Evolutionary conservation across 2,797 vertebrate genomes (phyloP), one percentile per base, ranked within the genome.

Genomic region (Amphiprion clarkii): DNA sequence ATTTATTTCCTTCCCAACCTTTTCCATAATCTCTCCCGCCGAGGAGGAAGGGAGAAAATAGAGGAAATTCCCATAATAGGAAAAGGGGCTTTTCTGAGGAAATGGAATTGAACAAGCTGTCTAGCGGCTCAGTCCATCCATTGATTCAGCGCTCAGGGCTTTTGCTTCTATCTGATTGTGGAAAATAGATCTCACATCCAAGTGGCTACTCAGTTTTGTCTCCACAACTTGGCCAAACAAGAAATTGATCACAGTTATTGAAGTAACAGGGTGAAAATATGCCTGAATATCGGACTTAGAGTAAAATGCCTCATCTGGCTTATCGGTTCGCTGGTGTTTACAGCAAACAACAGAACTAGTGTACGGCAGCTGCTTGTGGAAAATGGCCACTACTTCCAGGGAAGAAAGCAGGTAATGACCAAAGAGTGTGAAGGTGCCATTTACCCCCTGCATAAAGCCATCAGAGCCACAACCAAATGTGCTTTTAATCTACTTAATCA

Each of bases 41-140:
- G 36, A 11, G 52, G 71, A 86, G 68, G 58, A 82, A 84, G 57
- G 23, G 23, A 52, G 63, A 63, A 72, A 73, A 71, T 64, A 69
- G 54, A 81, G 78, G 78, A 77, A 78, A 81, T 86, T 81, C 75
- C 73, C 68, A 46, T 66, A 78, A 81, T 33, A 76, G 69, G 61
- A 79, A 67, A 52, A 53, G 78, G 80, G 85, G 42, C 59, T 86
- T 89, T 88, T 87, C 73, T 49, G 78, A 88, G 83, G 88, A 91
- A 93, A 87, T 82, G 25, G 76, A 93, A 87, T 79, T 75, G 78
- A 90, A 78, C 75, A 66, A 75, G 69, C 63, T 80, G 67, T 87
- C 66, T 40, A 14, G 44, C 16, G 77, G 74, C 69, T 81, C 58
- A 36, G 65, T 21, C 33, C 27, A 17, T 64, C 29, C 56, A 86